phyloP scores from a whole-genome alignment of 2,888 invertebrate species.

The Drosophila anomalata region DNA sequence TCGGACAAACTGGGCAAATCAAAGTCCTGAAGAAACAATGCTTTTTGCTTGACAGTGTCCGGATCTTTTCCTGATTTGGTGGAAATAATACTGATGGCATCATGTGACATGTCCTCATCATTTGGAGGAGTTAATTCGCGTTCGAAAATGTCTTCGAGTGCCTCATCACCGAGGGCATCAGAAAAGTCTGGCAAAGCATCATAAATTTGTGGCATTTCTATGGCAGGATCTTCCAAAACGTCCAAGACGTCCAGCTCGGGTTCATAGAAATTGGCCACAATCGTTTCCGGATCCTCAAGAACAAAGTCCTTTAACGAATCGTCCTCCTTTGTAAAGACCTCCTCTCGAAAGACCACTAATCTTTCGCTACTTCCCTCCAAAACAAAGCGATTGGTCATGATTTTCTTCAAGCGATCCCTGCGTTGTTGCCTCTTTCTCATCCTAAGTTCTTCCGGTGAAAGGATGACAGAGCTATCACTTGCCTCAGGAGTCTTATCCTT shows the following conservation, averaged over 20 bases:
- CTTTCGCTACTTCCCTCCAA: neutral
- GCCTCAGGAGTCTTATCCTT: neutral
- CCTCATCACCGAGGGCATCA: neutral
- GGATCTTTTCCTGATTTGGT: neutral
- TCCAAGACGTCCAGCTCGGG: neutral
- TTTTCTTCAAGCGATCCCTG: neutral
- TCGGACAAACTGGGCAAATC: slow-evolving; percentile 54
- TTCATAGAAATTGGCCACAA: slow-evolving; percentile 2
- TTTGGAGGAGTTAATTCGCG: neutral
- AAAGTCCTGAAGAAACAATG: slow-evolving; percentile 57
- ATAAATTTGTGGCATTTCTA: neutral
- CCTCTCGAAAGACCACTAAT: neutral
- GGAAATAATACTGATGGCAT: neutral
- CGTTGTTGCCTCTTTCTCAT: neutral
- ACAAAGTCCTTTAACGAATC: neutral
- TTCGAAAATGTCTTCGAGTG: neutral
- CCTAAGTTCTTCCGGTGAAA: neutral
- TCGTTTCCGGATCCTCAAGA: neutral
- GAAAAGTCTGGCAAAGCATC: neutral
- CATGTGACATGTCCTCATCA: slow-evolving; percentile 1
- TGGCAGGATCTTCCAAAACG: neutral
- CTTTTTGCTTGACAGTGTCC: slow-evolving; percentile 41
- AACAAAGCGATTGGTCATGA: neutral
- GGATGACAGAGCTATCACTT: neutral
- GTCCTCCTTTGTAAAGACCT: neutral